Evolutionary conservation across 2,888 invertebrate species (phyloP), one percentile per base, ranked within the genome.

Genomic region (Zaprionus bogoriensis): DNA sequence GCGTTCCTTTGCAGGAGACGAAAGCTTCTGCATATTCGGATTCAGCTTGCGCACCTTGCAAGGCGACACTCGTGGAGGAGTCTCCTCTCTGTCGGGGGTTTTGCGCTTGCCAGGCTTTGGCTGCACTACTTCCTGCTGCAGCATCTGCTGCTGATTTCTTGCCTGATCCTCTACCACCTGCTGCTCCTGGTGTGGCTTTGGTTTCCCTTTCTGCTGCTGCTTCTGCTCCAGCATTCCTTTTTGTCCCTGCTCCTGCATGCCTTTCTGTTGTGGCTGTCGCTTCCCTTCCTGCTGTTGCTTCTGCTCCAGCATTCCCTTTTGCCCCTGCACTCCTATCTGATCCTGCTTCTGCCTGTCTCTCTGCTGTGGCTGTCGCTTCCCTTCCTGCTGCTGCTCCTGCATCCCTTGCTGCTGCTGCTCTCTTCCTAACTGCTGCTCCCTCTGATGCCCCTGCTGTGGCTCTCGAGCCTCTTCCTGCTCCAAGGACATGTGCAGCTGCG

Each of bases 401-500:
- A 1, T 4, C 25, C 7, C 6, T 7, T 25, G 25, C 25, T 25
- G 25, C 25, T 3, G 3, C 6, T 25, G 25, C 0, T 25, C 4
- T 5, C 2, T 25, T 0, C 3, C 7, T 25, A 44, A 3, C 36
- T 10, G 1, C 22, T 46, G 14, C 2, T 36, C 10, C 1, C 45
- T 42, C 9, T 60, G n/a, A n/a, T n/a, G n/a, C n/a, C n/a, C n/a
- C n/a, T n/a, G n/a, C n/a, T n/a, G n/a, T n/a, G n/a, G n/a, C n/a
- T n/a, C n/a, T n/a, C n/a, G n/a, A n/a, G n/a, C n/a, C n/a, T n/a
- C 46, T 25, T 74, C 65, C 47, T 87, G 77, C 7, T 61, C 30
- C 0, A 53, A 28, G 0, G 85, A 83, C 76, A 75, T 77, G 9
- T 83, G 74, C 19, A 85, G 17, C 2, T 64, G 44, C n/a, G 28